A percentile compares a stretch with the other conserved stretches of the same genome.
Conservation (phyloP, 1,140 invertebrate species). For the Papilio xuthus region DNA sequence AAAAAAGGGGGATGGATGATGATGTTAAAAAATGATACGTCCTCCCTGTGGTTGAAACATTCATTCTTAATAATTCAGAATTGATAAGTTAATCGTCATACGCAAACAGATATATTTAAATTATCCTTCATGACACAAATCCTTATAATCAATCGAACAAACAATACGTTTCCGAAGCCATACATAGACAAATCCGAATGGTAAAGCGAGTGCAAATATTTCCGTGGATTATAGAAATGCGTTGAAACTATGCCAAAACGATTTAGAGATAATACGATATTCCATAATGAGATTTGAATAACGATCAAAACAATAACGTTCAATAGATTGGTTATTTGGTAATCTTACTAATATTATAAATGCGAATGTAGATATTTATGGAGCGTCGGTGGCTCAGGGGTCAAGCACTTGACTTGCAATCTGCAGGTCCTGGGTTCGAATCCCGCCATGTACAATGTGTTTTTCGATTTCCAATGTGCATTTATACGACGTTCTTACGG, state of each 20-base stretch:
- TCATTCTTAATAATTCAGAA: not conserved
- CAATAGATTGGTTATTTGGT: not conserved
- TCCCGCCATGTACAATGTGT: too few relatives aligned
- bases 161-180: not conserved
- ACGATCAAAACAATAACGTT: conserved; percentile 2
- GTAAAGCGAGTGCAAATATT: conserved; percentile 18
- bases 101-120: not conserved
- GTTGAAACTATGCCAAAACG: conserved; percentile 22
- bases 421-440: too few relatives aligned
- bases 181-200: conserved; percentile 16
- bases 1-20: too few relatives aligned
- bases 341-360: too few relatives aligned
- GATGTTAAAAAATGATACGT: too few relatives aligned
- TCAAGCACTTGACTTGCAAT: too few relatives aligned
- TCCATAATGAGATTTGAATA: conserved; percentile 7
- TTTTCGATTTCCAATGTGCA: too few relatives aligned
- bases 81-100: not conserved
- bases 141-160: not conserved
- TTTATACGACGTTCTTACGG: too few relatives aligned
- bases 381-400: too few relatives aligned
- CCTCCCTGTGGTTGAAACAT: not conserved
- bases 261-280: conserved; percentile 15
- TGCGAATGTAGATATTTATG: too few relatives aligned
- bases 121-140: not conserved
- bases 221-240: conserved; percentile 1